Percentiles rank a stretch among this genome's conserved stretches.
These are phyloP conservation scores for Thereva nobilitata DNA, from an alignment of 2,888 invertebrate species.

Conservation along the genomic window DNA sequence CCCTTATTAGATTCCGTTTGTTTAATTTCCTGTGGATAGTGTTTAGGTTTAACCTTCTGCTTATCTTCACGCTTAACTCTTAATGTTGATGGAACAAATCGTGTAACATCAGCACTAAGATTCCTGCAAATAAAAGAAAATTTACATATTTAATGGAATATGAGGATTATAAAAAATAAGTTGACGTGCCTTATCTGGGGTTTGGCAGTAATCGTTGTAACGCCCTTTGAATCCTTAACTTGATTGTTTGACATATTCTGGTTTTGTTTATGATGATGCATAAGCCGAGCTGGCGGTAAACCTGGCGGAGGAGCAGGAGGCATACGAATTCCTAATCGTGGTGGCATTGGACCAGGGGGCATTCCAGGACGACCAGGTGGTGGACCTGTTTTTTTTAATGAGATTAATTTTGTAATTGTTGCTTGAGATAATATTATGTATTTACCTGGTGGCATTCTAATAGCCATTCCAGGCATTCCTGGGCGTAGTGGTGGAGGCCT, in stretches of 20 bases:
- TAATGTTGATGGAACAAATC: slow-evolving; percentile 92
- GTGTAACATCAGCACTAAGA: slow-evolving; percentile 90
- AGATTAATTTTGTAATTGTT: not conserved
- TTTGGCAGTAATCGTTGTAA: slow-evolving; percentile 91
- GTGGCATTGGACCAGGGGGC: slow-evolving; percentile 66
- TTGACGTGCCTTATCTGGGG: slow-evolving; percentile 80
- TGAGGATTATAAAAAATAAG: not conserved
- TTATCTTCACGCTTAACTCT: slow-evolving; percentile 87
- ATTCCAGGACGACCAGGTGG: slow-evolving; percentile 64
- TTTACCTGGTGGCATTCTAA: slow-evolving; percentile 61
- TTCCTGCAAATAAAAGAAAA: slow-evolving; percentile 59
- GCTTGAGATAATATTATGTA: not conserved
- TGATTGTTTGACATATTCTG: slow-evolving; percentile 60
- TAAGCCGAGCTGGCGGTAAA: slow-evolving; percentile 62
- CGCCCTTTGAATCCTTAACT: slow-evolving; percentile 71
- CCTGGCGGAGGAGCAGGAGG: slow-evolving; percentile 71
- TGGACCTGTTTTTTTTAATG: slow-evolving; percentile 55
- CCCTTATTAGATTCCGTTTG: slow-evolving; percentile 55
- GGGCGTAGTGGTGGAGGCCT: slow-evolving; percentile 64
- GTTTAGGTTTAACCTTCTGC: slow-evolving; percentile 63
- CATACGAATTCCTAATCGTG: slow-evolving; percentile 63
- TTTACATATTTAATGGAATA: slow-evolving; percentile 2
- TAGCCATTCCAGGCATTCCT: slow-evolving; percentile 58
- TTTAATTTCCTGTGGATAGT: slow-evolving; percentile 61
- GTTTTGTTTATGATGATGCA: slow-evolving; percentile 56